These are phyloP conservation scores for Danio tinwini DNA, from an alignment of 2,797 vertebrate genomes.

Conservation along the genomic window DNA sequence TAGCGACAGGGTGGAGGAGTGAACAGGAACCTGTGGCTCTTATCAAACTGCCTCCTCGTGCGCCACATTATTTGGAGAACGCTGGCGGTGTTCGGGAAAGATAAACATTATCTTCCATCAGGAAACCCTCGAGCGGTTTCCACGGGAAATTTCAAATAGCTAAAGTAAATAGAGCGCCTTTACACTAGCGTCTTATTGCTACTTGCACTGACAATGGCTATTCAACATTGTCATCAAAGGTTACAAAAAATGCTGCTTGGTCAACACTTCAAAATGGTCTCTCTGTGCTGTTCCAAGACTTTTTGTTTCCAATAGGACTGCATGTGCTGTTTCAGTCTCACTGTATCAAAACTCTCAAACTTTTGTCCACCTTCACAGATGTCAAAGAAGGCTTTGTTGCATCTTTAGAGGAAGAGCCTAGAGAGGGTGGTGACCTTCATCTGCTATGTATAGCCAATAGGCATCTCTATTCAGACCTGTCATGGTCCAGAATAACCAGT, in stretches of 20 bases:
- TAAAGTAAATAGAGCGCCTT: conserved; percentile 98
- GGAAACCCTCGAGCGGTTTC: conserved; percentile 98
- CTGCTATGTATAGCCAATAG: conserved; percentile 91
- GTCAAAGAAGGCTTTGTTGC: conserved; percentile 87
- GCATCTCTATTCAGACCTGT: conserved; percentile 86
- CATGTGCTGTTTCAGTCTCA: conserved; percentile 17
- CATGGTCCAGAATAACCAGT: conserved; percentile 80
- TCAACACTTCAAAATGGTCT: conserved; percentile 54
- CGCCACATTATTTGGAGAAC: conserved; percentile 98
- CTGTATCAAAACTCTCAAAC: conserved; percentile 20
- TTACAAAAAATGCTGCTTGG: conserved; percentile 64
- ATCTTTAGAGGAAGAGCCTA: conserved; percentile 79
- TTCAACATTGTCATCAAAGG: conserved; percentile 81
- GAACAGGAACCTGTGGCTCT: conserved; percentile 92
- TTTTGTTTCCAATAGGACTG: conserved; percentile 16
- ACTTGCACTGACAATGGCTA: conserved; percentile 77
- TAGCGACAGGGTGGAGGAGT: conserved; percentile 73
- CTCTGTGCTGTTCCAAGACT: conserved; percentile 34
- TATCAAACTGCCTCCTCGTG: conserved; percentile 85
- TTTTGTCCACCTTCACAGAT: conserved; percentile 75
- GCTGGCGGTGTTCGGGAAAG: conserved; percentile 97
- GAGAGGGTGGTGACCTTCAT: conserved; percentile 87
- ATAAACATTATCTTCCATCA: conserved; percentile 99
- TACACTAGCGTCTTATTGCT: conserved; percentile 77
- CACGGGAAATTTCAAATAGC: conserved; percentile 99